These are phyloP conservation scores for Bolborhynchus lineola DNA, from an alignment of 2,113 vertebrate genomes.

Conservation along the genomic window DNA sequence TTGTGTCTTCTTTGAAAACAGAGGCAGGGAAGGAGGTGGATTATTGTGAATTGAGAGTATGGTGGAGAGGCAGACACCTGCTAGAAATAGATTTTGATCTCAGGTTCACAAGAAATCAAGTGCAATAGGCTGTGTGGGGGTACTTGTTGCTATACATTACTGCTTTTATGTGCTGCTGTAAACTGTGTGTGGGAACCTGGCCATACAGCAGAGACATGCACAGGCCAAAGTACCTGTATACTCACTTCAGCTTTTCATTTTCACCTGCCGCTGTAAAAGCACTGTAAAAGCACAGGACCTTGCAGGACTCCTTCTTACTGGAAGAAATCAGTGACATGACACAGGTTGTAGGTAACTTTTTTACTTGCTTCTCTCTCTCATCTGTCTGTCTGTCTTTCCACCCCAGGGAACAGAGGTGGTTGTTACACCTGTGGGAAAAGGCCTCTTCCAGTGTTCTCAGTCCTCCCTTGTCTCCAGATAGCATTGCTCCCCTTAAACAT, in stretches of 20 bases:
- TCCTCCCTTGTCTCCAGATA: not conserved
- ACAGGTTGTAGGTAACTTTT: not conserved
- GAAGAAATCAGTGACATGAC: not conserved
- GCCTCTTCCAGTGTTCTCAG: not conserved
- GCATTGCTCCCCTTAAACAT: not conserved
- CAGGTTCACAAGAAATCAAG: not conserved
- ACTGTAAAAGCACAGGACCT: not conserved
- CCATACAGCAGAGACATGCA: not conserved
- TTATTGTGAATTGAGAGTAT: not conserved
- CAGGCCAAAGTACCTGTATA: not conserved
- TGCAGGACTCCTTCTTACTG: not conserved
- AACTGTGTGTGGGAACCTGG: not conserved
- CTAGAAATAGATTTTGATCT: not conserved
- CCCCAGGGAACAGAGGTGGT: not conserved
- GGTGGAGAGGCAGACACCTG: not conserved
- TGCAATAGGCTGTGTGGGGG: accelerated
- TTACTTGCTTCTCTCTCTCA: not conserved
- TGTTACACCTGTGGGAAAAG: not conserved
- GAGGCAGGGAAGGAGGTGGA: not conserved
- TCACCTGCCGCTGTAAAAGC: not conserved
- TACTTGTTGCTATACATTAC: not conserved
- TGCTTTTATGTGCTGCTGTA: not conserved
- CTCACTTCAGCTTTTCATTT: not conserved
- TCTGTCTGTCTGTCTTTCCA: not conserved
- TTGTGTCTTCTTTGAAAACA: not conserved